phyloP scores from a whole-genome alignment of 2,113 vertebrate genomes.

The Podocnemis expansa region DNA sequence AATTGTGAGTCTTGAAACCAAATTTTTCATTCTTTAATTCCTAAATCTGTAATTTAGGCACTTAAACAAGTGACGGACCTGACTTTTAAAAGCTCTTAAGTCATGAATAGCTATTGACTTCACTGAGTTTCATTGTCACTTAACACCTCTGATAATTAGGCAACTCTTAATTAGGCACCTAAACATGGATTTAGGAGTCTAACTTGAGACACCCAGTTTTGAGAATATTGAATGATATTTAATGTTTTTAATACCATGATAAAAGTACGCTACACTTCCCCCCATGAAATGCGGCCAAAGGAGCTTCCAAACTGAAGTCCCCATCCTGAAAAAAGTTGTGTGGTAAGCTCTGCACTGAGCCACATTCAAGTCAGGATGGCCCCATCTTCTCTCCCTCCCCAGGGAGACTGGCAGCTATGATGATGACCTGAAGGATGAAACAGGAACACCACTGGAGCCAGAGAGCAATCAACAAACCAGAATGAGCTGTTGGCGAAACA shows the following conservation, averaged over 20 bases:
- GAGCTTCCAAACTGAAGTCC: not conserved
- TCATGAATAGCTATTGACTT: not conserved
- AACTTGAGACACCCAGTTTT: not conserved
- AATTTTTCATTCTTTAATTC: not conserved
- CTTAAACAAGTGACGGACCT: constrained; percentile 4
- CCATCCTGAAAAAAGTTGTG: not conserved
- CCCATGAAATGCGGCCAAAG: not conserved
- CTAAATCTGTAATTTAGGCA: not conserved
- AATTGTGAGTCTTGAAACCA: not conserved
- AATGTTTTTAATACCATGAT: constrained; percentile 13
- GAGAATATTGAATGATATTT: constrained; percentile 8
- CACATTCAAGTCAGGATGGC: not conserved
- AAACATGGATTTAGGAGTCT: not conserved
- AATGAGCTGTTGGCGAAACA: not conserved
- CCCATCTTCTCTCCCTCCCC: not conserved
- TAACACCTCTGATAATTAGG: constrained; percentile 25
- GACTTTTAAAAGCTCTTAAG: not conserved
- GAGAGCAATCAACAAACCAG: not conserved
- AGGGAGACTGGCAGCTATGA: not conserved
- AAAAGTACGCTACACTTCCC: not conserved
- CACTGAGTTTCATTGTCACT: not conserved
- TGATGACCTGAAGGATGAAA: not conserved
- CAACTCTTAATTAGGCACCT: not conserved
- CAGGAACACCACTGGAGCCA: not conserved
- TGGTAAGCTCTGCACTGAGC: not conserved